phyloP scores from a whole-genome alignment of 2,113 vertebrate genomes.

The Romanogobio albipinnatus region DNA sequence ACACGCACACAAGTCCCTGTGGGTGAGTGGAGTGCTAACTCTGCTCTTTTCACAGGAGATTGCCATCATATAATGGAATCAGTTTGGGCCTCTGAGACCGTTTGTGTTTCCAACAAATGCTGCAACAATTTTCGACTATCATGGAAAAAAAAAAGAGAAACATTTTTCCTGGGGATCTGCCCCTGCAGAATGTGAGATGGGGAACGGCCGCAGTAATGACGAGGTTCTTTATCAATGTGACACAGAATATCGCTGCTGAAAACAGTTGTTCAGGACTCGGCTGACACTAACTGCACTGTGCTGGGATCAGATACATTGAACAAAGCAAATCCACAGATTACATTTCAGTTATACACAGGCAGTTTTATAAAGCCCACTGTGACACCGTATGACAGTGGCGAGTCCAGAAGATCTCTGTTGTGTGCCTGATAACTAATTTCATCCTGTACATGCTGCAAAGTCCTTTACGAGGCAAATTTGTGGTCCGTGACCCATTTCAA shows the following conservation, averaged over 20 bases:
- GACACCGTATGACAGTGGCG: background rate
- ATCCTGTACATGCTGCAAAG: background rate
- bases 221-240: conserved; percentile 51
- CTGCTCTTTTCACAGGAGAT: conserved; percentile 51
- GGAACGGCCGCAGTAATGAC: background rate
- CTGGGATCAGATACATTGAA: conserved; percentile 23
- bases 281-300: background rate
- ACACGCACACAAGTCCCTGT: conserved; percentile 2
- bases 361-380: background rate
- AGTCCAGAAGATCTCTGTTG: background rate
- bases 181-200: conserved; percentile 18
- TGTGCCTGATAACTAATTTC: background rate
- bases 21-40: conserved; percentile 39
- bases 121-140: conserved; percentile 37
- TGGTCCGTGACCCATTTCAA: background rate
- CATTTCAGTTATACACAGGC: conserved; percentile 2
- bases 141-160: conserved; percentile 15
- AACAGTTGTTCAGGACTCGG: conserved; percentile 13
- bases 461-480: conserved; percentile 2
- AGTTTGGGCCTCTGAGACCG: conserved; percentile 44
- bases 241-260: conserved; percentile 31
- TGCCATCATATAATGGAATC: conserved; percentile 52
- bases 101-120: conserved; percentile 50
- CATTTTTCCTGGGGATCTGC: conserved; percentile 21
- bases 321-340: conserved; percentile 6